Evolutionary conservation across 1,140 invertebrate species (phyloP).

Genomic region (Linepithema humile): DNA sequence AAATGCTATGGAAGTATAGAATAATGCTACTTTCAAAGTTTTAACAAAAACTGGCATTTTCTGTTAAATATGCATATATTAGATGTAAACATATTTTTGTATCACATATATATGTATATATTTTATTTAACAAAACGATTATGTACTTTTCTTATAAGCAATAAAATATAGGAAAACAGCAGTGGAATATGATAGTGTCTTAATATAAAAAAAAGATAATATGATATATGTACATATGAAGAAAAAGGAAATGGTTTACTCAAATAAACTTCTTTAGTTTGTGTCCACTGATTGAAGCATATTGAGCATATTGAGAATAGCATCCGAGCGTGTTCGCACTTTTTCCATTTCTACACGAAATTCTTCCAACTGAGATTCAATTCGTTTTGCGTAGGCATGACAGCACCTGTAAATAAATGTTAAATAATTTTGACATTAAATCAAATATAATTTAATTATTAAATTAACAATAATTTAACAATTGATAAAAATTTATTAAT

Average conservation of each 20-base stretch:
- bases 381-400: constrained; percentile 66
- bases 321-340: constrained; percentile 73
- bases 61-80: constrained; percentile 28
- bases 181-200: constrained; percentile 24
- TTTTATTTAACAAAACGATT: constrained; percentile 72
- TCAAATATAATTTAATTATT: too few relatives aligned
- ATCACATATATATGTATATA: constrained; percentile 36
- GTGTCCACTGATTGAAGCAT: constrained; percentile 70
- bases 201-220: constrained; percentile 27
- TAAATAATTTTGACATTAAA: not conserved
- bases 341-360: constrained; percentile 77
- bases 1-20: constrained; percentile 1
- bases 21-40: not conserved
- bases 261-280: constrained; percentile 62
- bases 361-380: constrained; percentile 75
- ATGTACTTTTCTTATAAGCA: constrained; percentile 60
- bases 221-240: too few relatives aligned
- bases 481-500: not conserved
- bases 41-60: constrained; percentile 9
- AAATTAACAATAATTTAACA: too few relatives aligned
- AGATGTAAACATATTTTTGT: constrained; percentile 19
- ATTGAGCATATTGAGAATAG: constrained; percentile 75
- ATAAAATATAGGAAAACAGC: constrained; percentile 53
- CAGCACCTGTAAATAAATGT: constrained; percentile 67
- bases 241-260: not conserved